Evolutionary conservation across 2,888 invertebrate species (phyloP), one percentile per base, ranked within the genome.

Genomic region (Campoplex nolae): DNA sequence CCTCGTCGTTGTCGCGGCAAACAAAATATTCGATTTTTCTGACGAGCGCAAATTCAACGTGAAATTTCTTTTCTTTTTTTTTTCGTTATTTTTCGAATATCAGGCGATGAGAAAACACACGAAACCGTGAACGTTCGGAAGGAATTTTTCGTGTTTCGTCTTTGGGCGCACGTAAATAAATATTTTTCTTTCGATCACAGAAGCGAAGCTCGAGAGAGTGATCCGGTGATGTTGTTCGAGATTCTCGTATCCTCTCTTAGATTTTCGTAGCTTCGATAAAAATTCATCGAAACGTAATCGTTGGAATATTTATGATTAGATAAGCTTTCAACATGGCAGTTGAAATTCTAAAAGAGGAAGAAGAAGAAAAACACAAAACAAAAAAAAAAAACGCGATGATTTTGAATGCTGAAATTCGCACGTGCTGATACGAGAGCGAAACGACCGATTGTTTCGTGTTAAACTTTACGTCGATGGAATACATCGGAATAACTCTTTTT

Each of bases 241-340:
- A 58, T 11, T 28, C 28, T 11, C 23, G 28, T 11, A 58, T 58
- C 11, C 58, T 58, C 23, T 6, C 32, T 13, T 62, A 62, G 58
- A 62, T 62, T 62, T 62, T 62, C 8, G 13, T 9, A 62, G n/a
- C 16, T 42, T 3, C 38, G 67, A 67, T 67, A 73, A 73, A 74
- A 74, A 54, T 38, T 38, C 23, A 45, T 23, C 35, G 56, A 38
- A 16, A 74, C 74, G 38, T 38, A 56, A 74, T 74, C 74, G n/a
- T 38, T n/a, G 16, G 56, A 56, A 54, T 56, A 56, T 54, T 18
- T 23, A 35, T 13, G 74, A 74, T 74, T 56, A 74, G 74, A 74
- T 74, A 74, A 74, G 35, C 9, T 45, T 23, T 23, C 42, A 68
- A 23, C 8, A 68, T 23, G n/a, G 23, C 23, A 18, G 67, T 67